Percentiles rank a stretch among this genome's conserved stretches.
These are phyloP conservation scores for Drosophila subquinaria DNA, from an alignment of 2,888 invertebrate species.

Conservation along the genomic window DNA sequence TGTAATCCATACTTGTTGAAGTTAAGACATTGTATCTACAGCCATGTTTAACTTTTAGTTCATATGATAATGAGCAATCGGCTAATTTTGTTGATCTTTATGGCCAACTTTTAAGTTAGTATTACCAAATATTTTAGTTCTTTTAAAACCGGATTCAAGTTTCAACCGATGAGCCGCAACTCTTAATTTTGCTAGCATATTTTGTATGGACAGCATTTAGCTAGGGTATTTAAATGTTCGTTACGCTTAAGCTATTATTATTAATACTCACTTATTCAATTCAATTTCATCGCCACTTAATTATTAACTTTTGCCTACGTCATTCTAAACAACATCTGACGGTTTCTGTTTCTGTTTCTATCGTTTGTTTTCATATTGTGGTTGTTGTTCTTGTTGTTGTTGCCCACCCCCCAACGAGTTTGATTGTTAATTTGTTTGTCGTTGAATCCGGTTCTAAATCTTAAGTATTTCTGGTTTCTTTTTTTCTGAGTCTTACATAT, in stretches of 20 bases:
- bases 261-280: conserved; percentile 53
- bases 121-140: not conserved
- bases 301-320: conserved; percentile 74
- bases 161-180: conserved; percentile 7
- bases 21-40: too few species aligned
- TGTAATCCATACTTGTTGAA: not conserved
- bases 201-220: conserved; percentile 9
- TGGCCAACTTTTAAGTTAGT: conserved; percentile 11
- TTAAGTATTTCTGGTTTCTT: conserved; percentile 69
- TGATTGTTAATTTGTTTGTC: conserved; percentile 72
- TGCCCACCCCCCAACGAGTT: conserved; percentile 37
- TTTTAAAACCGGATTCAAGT: conserved; percentile 19
- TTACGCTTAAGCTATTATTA: conserved; percentile 35
- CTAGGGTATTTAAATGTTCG: conserved; percentile 63
- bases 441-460: conserved; percentile 72
- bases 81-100: not conserved
- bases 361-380: conserved; percentile 30
- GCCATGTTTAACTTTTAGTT: not conserved
- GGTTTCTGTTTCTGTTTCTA: conserved; percentile 40
- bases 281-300: conserved; percentile 77
- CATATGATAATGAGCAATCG: not conserved
- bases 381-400: conserved; percentile 28
- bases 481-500: conserved; percentile 15
- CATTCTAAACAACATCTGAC: conserved; percentile 63
- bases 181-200: conserved; percentile 22